Evolutionary conservation across 1,140 invertebrate genomes (phyloP), one percentile per base, ranked within the genome.

Genomic region (Scaptomyza graminum): DNA sequence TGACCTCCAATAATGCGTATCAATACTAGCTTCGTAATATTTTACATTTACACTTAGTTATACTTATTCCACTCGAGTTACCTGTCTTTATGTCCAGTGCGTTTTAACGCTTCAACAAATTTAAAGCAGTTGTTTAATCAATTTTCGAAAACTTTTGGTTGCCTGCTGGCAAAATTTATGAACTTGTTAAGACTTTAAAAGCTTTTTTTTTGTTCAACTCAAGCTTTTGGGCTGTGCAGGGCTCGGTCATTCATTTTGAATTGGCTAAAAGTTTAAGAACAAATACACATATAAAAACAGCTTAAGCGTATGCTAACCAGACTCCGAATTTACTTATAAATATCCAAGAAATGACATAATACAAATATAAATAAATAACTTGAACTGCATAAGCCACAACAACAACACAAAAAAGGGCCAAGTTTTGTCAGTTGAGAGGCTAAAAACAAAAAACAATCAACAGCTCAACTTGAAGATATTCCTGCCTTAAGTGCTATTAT

Each of bases 261-360:
- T 84, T 84, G 60, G 39, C 76, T 51, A 68, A 81, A 76, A 85
- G 77, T 80, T 80, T 5, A 31, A 31, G 44, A 76, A 64, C 65
- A 70, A 77, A 66, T 51, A 65, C 18, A 46, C 25, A 28, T 6
- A 28, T 18, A 18, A 28, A 62, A 25, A 54, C 68, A 64, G 62
- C 46, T 73, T 56, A 41, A 63, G 70, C 61, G 71, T 79, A 72
- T 68, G 78, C 74, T 76, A 81, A 81, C 78, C 75, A 82, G 71
- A 72, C 60, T 51, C 61, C 65, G 77, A 87, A 81, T 84, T 34
- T 87, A 65, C 74, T 87, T 84, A 87, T 84, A 84, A 87, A 84
- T 84, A 82, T 87, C 81, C 63, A 81, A 85, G 77, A 84, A 84
- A 81, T 85, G 80, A 87, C 80, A 85, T 41, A 22, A 51, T 37